Base-by-base conservation (phyloP, 2,113 vertebrate genomes). In the Nothobranchius kuhntae region DNA sequence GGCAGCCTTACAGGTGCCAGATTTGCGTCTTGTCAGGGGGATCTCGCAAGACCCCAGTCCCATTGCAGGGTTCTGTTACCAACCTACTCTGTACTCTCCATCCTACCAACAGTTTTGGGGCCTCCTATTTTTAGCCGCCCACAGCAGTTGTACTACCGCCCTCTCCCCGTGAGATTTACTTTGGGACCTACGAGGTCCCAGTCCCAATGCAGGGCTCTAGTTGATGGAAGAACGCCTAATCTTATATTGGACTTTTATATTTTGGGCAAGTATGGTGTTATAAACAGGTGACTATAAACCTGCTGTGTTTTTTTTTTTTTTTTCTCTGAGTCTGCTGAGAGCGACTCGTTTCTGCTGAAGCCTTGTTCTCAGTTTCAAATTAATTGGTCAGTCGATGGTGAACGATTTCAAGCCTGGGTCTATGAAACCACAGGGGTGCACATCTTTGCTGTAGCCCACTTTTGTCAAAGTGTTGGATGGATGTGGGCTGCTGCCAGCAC, bases 321-420 rank as follows among this genome's bases (percentile, higher is more conserved):
- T 24, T 21, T 35, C 48, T 73, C 62, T 68, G 62, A 62, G 53
- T 46, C 56, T 64, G 17, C 68, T 72, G 57, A 85, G 80, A 86
- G 68, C 67, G 69, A 77, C 73, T 84, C 80, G 74, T 79, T 82
- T 80, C 76, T 15, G 21, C 46, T 75, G 71, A 80, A 76, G 68
- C 77, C 67, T 78, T 75, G 77, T 83, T 75, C 82, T 84, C 67
- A 80, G 77, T 71, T 71, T 82, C 38, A 35, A 61, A 78, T 76
- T 82, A 77, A 82, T 57, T 80, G 83, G 83, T 73, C 78, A 72
- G 70, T 81, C 62, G 48, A 83, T 83, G 67, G 80, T 59, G 78
- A 82, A 84, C 60, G 61, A 78, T 82, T 88, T 87, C 82, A 79
- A 61, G 65, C 71, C 57, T 69, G 78, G 84, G 73, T 83, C 87